Base-by-base conservation (phyloP, 2,113 vertebrate genomes). In the Ploceus nigricollis region DNA sequence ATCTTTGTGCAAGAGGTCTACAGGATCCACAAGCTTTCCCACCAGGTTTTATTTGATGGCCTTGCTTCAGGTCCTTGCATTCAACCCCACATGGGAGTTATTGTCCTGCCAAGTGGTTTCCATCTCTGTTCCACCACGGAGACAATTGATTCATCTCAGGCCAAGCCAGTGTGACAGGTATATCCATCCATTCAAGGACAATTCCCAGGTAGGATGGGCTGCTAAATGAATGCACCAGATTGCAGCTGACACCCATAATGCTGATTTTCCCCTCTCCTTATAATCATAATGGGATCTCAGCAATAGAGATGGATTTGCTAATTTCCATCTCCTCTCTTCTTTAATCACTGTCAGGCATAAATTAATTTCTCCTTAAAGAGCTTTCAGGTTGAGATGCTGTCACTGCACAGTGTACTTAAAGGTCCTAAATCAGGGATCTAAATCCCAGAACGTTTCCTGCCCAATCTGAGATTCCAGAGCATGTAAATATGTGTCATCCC, bases 261-360 rank as follows among this genome's bases (percentile, higher is more conserved):
- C 96, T 94, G 97, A 97, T 98, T 97, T 98, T 83, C 82, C 93
- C 91, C 65, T 97, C 91, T 97, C 73, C 89, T 96, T 95, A 87
- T 95, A 97, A 97, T 97, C 97, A 96, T 98, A 98, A 98, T 98
- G 96, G 96, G 93, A 98, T 97, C 96, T 97, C 96, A 94, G 98
- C 97, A 98, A 98, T 98, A 98, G 97, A 97, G 98, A 98, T 97
- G 95, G 95, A 98, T 98, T 98, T 97, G 94, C 96, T 98, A 96
- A 98, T 98, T 98, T 98, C 94, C 95, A 97, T 97, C 97, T 94
- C 96, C 91, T 97, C 96, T 97, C 96, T 95, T 84, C 96, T 97
- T 98, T 98, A 98, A 98, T 98, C 97, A 98, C 96, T 97, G 97
- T 97, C 84, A 93, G 94, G 89, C 94, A 98, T 97, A 98, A 98